These are phyloP conservation scores for Pongo pygmaeus DNA, from an alignment of 2,113 vertebrate genomes.

Conservation along the genomic window DNA sequence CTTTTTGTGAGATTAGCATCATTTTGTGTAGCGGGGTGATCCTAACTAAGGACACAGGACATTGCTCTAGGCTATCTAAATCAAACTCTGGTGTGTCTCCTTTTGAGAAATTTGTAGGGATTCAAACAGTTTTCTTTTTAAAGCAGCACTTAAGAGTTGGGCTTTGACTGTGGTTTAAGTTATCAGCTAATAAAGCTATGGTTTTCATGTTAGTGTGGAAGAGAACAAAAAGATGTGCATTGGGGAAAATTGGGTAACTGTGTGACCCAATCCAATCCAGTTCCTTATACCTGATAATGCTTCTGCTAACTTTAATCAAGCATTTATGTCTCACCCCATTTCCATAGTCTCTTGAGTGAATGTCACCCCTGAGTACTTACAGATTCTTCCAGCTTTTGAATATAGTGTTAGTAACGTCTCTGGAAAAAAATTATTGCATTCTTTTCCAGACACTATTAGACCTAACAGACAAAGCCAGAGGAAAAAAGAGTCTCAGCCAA, in stretches of 20 bases:
- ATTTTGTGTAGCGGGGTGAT: not conserved
- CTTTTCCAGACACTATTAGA: not conserved
- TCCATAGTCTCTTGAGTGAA: constrained; percentile 6
- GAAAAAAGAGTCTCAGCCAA: constrained; percentile 17
- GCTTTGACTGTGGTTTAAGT: constrained; percentile 1
- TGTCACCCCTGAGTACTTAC: constrained; percentile 39
- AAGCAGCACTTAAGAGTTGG: constrained; percentile 17
- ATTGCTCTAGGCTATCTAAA: not conserved
- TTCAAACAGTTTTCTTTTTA: constrained; percentile 44
- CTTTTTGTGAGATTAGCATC: not conserved
- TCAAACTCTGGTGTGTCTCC: not conserved
- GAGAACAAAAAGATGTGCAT: not conserved
- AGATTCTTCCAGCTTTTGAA: constrained; percentile 33
- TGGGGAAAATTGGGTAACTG: not conserved
- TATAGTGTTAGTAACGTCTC: constrained; percentile 47
- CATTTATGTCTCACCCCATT: constrained; percentile 17
- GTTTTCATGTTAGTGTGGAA: constrained; percentile 32
- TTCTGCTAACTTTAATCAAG: not conserved
- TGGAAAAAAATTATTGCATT: not conserved
- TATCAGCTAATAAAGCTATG: not conserved
- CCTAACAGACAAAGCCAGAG: not conserved
- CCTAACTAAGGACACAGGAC: not conserved
- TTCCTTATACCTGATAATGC: not conserved
- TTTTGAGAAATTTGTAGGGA: constrained; percentile 36
- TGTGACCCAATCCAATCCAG: not conserved